phyloP scores from a whole-genome alignment of 2,797 vertebrate genomes.

The Bovichtus diacanthus region DNA sequence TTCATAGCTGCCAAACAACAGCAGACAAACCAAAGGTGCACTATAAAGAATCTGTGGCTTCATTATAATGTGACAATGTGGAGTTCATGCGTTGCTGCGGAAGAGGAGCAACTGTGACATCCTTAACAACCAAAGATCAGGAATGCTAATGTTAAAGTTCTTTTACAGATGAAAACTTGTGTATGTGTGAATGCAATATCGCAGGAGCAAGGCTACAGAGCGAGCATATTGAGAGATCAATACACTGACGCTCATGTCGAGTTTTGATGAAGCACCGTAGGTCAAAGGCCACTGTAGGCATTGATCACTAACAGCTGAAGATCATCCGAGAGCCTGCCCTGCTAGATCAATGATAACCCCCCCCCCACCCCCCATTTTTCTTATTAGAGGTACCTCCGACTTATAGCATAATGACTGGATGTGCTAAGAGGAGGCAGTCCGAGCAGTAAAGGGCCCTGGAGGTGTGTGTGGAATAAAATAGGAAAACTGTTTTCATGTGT shows the following conservation, averaged over 20 bases:
- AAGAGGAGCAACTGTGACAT: slow-evolving; percentile 21
- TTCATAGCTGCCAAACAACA: slow-evolving; percentile 69
- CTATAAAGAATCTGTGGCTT: slow-evolving; percentile 57
- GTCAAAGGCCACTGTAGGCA: slow-evolving; percentile 66
- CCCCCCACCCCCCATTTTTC: slow-evolving; percentile 53
- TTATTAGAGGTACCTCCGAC: slow-evolving; percentile 25
- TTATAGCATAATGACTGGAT: slow-evolving; percentile 2
- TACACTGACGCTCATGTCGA: slow-evolving; percentile 8
- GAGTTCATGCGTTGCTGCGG: slow-evolving; percentile 41
- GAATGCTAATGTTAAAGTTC: slow-evolving; percentile 39
- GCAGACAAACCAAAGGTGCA: slow-evolving; percentile 69
- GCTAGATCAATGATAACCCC: slow-evolving; percentile 50
- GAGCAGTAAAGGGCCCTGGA: neutral
- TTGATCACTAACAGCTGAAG: slow-evolving; percentile 64
- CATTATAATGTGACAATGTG: slow-evolving; percentile 54
- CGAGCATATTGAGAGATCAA: slow-evolving; percentile 34
- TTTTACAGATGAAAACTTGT: slow-evolving; percentile 48
- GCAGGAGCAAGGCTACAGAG: slow-evolving; percentile 13
- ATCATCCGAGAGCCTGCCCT: slow-evolving; percentile 41
- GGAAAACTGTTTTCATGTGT: neutral
- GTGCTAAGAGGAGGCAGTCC: neutral
- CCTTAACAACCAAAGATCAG: slow-evolving; percentile 47
- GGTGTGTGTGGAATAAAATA: neutral
- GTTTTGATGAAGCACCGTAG: slow-evolving; percentile 65
- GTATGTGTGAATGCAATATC: slow-evolving; percentile 8